Conservation (phyloP, 2,888 invertebrate genomes). For the Melanostoma mellinum region DNA sequence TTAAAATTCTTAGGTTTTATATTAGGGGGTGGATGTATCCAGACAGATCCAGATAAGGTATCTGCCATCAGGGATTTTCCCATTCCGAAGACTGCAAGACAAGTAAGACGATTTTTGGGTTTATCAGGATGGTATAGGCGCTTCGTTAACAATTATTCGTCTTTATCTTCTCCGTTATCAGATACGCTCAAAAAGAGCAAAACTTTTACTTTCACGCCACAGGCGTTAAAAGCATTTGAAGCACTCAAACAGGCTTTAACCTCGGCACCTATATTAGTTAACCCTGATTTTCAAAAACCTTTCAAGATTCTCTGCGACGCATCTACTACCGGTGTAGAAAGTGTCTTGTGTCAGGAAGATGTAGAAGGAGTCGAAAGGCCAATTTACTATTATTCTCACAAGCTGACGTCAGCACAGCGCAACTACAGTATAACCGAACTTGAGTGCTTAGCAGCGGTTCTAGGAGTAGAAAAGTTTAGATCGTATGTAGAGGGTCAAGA, state of each 20-base stretch:
- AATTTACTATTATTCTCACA: conserved; percentile 36
- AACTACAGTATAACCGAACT: conserved; percentile 48
- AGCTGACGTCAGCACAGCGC: conserved; percentile 29
- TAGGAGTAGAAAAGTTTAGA: conserved; percentile 51
- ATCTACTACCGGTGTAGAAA: conserved; percentile 33
- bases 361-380: conserved; percentile 19
- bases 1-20: too few species aligned
- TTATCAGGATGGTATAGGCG: neutral
- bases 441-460: conserved; percentile 53
- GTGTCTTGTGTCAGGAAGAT: conserved; percentile 34
- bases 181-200: conserved; percentile 5
- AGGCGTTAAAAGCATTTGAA: neutral
- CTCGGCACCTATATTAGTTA: conserved; percentile 23
- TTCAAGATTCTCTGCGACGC: conserved; percentile 47
- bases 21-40: too few species aligned
- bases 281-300: conserved; percentile 44
- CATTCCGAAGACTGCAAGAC: neutral
- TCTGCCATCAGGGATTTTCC: neutral
- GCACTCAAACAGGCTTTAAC: neutral
- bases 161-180: neutral
- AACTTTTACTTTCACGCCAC: neutral
- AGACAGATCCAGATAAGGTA: neutral
- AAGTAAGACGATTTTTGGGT: conserved; percentile 6
- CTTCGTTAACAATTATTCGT: neutral
- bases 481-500: conserved; percentile 36